Evolutionary conservation across 1,140 invertebrate species (phyloP).

Genomic region (Propsilocerus akamusi): DNA sequence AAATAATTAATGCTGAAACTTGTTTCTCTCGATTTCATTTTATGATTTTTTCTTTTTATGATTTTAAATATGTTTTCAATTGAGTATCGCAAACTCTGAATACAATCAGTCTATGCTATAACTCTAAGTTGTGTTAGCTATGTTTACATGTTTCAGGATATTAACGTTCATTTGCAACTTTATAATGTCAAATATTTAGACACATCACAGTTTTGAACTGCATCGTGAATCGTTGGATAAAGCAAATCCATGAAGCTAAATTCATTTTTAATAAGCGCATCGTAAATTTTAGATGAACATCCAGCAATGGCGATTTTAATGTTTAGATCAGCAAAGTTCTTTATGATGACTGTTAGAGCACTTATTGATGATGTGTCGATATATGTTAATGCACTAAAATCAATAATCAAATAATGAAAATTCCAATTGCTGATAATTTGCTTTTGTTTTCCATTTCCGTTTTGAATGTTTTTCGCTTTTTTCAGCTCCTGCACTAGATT

Average conservation of each 20-base stretch:
- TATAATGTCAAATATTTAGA: too few relatives aligned
- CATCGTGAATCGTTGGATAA: constrained; percentile 40
- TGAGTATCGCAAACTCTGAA: too few relatives aligned
- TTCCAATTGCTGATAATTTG: constrained; percentile 11
- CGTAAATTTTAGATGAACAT: constrained; percentile 20
- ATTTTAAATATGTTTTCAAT: too few relatives aligned
- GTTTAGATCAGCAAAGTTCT: constrained; percentile 14
- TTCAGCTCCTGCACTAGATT: constrained; percentile 15
- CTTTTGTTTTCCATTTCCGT: constrained; percentile 7
- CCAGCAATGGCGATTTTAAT: constrained; percentile 14
- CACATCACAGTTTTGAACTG: too few relatives aligned
- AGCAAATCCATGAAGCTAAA: constrained; percentile 24
- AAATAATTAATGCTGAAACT: too few relatives aligned
- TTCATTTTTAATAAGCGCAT: constrained; percentile 14
- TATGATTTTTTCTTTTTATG: too few relatives aligned
- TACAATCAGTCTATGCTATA: too few relatives aligned
- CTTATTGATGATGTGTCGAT: constrained; percentile 20
- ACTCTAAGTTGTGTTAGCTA: too few relatives aligned
- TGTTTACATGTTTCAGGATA: too few relatives aligned
- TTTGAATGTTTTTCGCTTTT: constrained; percentile 12
- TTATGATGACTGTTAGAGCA: constrained; percentile 16
- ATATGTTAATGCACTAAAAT: constrained; percentile 19
- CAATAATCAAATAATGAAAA: constrained; percentile 16
- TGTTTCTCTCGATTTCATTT: too few relatives aligned
- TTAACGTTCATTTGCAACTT: too few relatives aligned